Conservation (phyloP, 2,888 invertebrate species). For the Chaetoderma sp. region DNA sequence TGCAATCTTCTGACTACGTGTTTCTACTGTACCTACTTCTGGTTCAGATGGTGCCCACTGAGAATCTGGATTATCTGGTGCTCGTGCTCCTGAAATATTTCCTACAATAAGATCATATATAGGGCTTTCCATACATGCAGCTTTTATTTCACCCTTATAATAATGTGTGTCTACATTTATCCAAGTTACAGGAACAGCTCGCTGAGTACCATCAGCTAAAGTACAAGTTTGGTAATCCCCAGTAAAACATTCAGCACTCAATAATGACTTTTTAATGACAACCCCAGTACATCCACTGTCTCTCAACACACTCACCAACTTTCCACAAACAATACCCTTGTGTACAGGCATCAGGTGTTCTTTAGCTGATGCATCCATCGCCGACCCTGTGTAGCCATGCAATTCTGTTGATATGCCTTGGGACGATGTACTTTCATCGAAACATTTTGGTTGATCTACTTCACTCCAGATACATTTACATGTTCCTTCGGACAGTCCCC, state of each 20-base stretch:
- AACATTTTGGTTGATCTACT: not conserved
- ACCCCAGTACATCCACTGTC: slow-evolving; percentile 31
- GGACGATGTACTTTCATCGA: not conserved
- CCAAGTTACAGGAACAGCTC: slow-evolving; percentile 14
- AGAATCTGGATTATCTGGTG: slow-evolving; percentile 6
- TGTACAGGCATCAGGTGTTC: slow-evolving; percentile 15
- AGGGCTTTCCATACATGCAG: slow-evolving; percentile 22
- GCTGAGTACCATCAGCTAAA: slow-evolving; percentile 19
- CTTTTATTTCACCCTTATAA: slow-evolving; percentile 8
- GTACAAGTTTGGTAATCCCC: slow-evolving; percentile 18
- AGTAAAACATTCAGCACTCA: slow-evolving; percentile 11
- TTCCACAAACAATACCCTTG: slow-evolving; percentile 10
- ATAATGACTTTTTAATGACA: slow-evolving; percentile 15
- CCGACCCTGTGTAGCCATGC: not conserved
- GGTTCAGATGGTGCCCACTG: not conserved
- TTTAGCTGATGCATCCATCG: not conserved
- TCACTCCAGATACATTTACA: slow-evolving; percentile 2
- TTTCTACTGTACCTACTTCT: not conserved
- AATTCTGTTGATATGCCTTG: not conserved
- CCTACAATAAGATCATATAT: slow-evolving; percentile 28
- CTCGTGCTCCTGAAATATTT: slow-evolving; percentile 17
- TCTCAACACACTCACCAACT: slow-evolving; percentile 17
- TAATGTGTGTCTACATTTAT: slow-evolving; percentile 24
- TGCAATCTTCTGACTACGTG: not conserved
- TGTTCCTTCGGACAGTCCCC: slow-evolving; percentile 3